These are phyloP conservation scores for Patagioenas fasciata DNA, from an alignment of 2,113 vertebrate genomes.

Conservation along the genomic window DNA sequence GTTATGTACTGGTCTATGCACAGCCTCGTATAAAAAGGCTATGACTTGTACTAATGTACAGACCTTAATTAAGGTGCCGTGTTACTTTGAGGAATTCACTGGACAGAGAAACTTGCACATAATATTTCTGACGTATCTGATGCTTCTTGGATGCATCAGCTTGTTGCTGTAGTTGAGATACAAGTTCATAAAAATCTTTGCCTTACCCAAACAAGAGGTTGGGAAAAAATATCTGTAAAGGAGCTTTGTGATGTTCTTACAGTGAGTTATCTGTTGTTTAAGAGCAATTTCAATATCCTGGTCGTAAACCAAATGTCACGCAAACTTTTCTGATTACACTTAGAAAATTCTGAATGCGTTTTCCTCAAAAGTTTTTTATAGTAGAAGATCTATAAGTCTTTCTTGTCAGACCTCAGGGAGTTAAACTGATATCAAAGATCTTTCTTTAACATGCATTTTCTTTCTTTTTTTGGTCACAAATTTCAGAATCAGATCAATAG, in stretches of 20 bases:
- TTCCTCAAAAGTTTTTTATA: neutral
- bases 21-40: neutral
- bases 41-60: neutral
- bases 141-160: neutral
- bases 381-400: neutral
- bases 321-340: neutral
- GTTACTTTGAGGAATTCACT: neutral
- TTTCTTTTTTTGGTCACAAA: constrained; percentile 6
- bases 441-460: neutral
- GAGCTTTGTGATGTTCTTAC: neutral
- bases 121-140: neutral
- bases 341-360: neutral
- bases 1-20: neutral
- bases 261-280: neutral
- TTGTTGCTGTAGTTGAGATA: neutral
- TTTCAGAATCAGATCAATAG: constrained; percentile 92
- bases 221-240: neutral
- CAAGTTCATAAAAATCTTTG: neutral
- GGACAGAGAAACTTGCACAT: neutral
- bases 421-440: neutral
- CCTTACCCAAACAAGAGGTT: neutral
- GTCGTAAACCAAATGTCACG: neutral
- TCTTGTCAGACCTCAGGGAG: neutral
- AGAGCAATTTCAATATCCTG: neutral
- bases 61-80: neutral